Base-by-base conservation (phyloP, 2,888 invertebrate genomes). In the Oligia latruncula region DNA sequence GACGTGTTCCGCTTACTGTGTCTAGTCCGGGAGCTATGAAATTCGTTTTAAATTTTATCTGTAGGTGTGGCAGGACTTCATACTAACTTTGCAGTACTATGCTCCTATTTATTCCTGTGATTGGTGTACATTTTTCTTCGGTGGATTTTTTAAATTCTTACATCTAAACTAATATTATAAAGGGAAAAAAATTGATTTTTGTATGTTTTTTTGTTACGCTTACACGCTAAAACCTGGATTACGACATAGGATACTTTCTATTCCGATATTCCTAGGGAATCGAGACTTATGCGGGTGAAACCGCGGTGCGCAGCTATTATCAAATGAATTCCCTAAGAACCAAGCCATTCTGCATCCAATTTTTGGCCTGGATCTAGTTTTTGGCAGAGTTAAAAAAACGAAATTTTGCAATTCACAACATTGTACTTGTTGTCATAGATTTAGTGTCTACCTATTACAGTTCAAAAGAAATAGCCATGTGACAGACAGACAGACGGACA, bases 11-110 rank as follows among this genome's bases (percentile, higher is more conserved):
- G 93, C 93, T 94, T 92, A 89, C 78, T 92, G 90, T 92, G 91
- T 93, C 94, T 94, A 94, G 94, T 94, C 93, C 85, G 81, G 87
- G 72, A 88, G 92, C 91, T 90, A 89, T 90, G 88, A 89, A 83
- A 85, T 91, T 87, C 66, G 71, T 84, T 80, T 87, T 82, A 73
- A 83, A 81, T 78, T 75, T 74, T 78, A 83, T 83, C 74, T 77
- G 58, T 77, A 80, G 83, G 64, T 72, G 74, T 82, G 75, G 60
- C 66, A 74, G 60, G 46, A 77, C 15, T 71, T 72, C 73, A 64
- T 43, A 66, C 71, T 84, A 74, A 71, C 68, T 68, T 66, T 60
- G 23, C 83, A 62, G 68, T 84, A 71, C 35, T 58, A 17, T 35
- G 1, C 43, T 64, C 11, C 35, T 64, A 49, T 46, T 29, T 64